Evolutionary conservation across 2,888 invertebrate genomes (phyloP), one percentile per base, ranked within the genome.

Genomic region (Saturnia pavonia): DNA sequence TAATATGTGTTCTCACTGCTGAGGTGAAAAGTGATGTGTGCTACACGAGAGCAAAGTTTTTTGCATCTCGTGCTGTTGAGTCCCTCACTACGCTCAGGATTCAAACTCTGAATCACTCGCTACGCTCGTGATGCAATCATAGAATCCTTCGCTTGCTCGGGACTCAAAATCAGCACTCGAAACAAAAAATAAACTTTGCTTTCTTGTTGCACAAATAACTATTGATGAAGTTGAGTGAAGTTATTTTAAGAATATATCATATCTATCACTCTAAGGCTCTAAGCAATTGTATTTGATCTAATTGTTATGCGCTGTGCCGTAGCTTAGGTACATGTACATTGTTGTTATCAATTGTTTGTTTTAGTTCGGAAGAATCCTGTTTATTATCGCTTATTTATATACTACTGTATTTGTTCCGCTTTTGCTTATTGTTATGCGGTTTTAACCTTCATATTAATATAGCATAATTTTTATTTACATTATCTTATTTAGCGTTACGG

Each of bases 401-500:
- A 60, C 25, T 25, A 60, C 27, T 60, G 57, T 27, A 14, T n/a
- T 65, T 40, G 40, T 65, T 65, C 40, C 65, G 34, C 40, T 34
- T 34, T 60, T 27, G 27, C 12, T 14, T 65, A 19, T 40, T 65
- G 22, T 65, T 40, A 40, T n/a, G 65, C 8, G 11, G 40, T 40
- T 40, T 9, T 65, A 65, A 40, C 65, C 65, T 65, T 65, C 65
- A 40, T n/a, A 9, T 65, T 9, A 63, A 63, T 34, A 63, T 27
- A n/a, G 14, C 14, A 63, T 34, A 16, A 27, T 12, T 27, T 27
- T 14, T 8, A 63, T 63, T 65, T 65, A 16, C 65, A 40, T 60
- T 43, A 12, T 51, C 48, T 54, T 60, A 25, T 27, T 22, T 54
- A 22, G 9, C 22, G 1, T 1, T 8, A 11, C 6, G 8, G 22